Evolutionary conservation across 1,140 invertebrate species (phyloP), one percentile per base, ranked within the genome.

Genomic region (Saccostrea glomerata): DNA sequence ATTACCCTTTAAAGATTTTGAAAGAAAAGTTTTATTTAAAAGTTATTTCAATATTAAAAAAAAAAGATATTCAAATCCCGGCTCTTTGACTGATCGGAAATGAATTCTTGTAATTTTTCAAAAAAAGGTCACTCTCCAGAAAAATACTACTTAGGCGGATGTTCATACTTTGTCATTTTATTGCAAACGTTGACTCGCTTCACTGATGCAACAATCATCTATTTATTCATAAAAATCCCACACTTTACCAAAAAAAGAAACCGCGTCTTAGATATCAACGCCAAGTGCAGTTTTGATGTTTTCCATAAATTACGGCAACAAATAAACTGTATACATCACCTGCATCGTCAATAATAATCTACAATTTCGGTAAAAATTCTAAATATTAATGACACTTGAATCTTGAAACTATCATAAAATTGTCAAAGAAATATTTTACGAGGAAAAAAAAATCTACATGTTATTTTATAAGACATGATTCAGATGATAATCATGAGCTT

Each of bases 351-450:
- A n/a, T 6, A 11, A 30, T 77, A 15, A 9, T 77, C 25, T 77
- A 77, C 70, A 30, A 77, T 77, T 36, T 30, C 70, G 25, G 11
- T 36, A 77, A 77, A 77, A 77, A 77, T 30, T 15, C 7, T 40
- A 25, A 77, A 15, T 77, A 77, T 77, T 36, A 30, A 36, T 77
- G 70, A 36, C 25, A 77, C 36, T 30, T 77, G 25, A 15, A 25
- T 77, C 25, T 77, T 15, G 11, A 77, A 11, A 12, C 25, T 12
- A 17, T 77, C 70, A 77, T 77, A 77, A 77, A 77, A 77, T 77
- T 77, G 70, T 25, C 70, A 77, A 63, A 25, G 25, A 30, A 77
- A 30, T 77, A 30, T 77, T 63, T 77, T 77, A 77, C 36, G 70
- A 36, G 70, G 70, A 36, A 77, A 30, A 36, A 66, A 25, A 11